Evolutionary conservation across 2,797 vertebrate genomes (phyloP), one percentile per base, ranked within the genome.

Genomic region (Enoplosus armatus): DNA sequence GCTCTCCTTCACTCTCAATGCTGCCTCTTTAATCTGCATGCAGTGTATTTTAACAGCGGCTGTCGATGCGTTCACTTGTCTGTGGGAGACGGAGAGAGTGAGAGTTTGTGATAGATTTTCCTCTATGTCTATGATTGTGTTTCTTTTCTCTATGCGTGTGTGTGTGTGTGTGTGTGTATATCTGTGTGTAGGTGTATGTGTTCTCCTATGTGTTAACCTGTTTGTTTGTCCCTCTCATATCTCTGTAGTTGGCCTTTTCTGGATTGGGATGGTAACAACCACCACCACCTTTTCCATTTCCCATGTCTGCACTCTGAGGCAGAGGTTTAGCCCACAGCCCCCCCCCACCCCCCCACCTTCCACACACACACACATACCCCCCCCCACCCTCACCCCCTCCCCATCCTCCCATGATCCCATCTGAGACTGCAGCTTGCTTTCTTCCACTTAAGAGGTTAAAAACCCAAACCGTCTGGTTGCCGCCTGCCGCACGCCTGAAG

Each of bases 391-490:
- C 12, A 2, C 66, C 26, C 7, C 60, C 55, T n/a, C 39, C 48
- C 54, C 74, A 65, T 82, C 69, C 61, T 82, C 77, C 79, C 89
- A 82, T 86, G 72, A 85, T 84, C 75, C 75, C 90, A 90, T 89
- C 71, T 76, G 84, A 93, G 87, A 91, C 87, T 53, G 76, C 81
- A 84, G 86, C 89, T 93, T 93, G 91, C 92, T 86, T 92, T 91
- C 85, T 88, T 86, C 90, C 88, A 94, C 90, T 95, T 93, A 94
- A 94, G 87, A 94, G 93, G 93, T 93, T 94, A 94, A 91, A 93
- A 93, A 89, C 87, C 84, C 87, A 84, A 85, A 87, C 82, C 62
- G 91, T 91, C 93, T 94, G 92, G 90, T 90, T 92, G 85, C 91
- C 79, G 90, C 91, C 84, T 80, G 91, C 85, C 50, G 83, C 91